phyloP scores from a whole-genome alignment of 1,140 invertebrate species.

The Platyscapa corneri region DNA sequence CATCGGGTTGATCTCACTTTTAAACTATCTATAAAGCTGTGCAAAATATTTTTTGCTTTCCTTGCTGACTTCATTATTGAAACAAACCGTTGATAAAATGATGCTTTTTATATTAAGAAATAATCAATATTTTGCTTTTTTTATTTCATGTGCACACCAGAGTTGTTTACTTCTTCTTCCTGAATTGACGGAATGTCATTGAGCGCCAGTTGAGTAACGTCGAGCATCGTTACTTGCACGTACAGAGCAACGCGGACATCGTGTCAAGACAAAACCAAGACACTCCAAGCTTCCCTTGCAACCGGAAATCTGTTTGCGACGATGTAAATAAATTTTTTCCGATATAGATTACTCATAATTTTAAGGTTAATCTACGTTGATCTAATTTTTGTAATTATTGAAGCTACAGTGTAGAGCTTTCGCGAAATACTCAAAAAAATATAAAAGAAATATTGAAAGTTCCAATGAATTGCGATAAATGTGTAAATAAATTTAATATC shows the following conservation, averaged over 20 bases:
- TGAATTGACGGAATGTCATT: not conserved
- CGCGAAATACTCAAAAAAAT: not conserved
- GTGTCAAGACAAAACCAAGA: not conserved
- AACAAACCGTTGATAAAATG: no score
- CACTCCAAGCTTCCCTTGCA: not conserved
- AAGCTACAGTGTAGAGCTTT: not conserved
- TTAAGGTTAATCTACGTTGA: conserved; percentile 14
- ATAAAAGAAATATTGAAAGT: not conserved
- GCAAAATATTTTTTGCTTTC: no score
- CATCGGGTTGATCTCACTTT: no score
- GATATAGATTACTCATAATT: conserved; percentile 27
- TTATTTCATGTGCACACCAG: not conserved
- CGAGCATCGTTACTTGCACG: not conserved
- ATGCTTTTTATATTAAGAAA: no score
- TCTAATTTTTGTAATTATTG: conserved; percentile 13
- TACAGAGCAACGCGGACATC: conserved; percentile 1
- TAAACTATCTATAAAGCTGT: no score
- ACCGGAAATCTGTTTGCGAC: not conserved
- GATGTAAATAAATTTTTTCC: conserved; percentile 16
- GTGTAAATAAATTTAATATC: not conserved
- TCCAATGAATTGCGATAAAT: not conserved
- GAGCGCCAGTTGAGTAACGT: not conserved
- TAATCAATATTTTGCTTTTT: not conserved
- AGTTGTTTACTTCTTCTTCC: not conserved
- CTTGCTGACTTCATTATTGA: no score